phyloP scores from a whole-genome alignment of 2,888 invertebrate species.

The Mimumesa dahlbomi region DNA sequence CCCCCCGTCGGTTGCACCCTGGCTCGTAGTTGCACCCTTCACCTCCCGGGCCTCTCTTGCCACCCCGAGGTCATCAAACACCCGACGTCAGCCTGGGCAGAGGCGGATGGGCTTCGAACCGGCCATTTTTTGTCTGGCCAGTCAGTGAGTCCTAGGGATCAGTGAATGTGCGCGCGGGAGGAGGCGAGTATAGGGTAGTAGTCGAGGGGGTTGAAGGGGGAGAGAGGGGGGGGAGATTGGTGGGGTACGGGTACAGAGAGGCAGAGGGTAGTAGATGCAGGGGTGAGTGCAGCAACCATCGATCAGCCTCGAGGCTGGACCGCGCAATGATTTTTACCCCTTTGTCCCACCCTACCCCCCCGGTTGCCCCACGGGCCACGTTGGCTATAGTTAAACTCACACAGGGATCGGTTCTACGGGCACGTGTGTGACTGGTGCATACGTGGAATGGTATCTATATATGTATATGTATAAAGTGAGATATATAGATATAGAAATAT shows the following conservation, averaged over 20 bases:
- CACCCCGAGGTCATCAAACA: conserved; percentile 79
- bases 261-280: conserved; percentile 64
- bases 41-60: conserved; percentile 61
- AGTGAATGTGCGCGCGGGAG: conserved; percentile 73
- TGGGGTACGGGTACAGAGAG: conserved; percentile 49
- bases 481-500: no score
- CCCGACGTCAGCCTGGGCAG: conserved; percentile 77
- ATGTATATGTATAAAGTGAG: no score
- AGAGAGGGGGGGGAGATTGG: no score
- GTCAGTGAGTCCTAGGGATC: conserved; percentile 80
- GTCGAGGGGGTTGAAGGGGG: conserved; percentile 11
- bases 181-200: conserved; percentile 55
- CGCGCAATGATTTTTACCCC: conserved; percentile 81
- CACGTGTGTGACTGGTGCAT: conserved; percentile 56
- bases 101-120: conserved; percentile 75
- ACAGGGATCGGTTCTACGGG: conserved; percentile 32
- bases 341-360: conserved; percentile 74
- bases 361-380: conserved; percentile 75
- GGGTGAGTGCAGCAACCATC: conserved; percentile 76
- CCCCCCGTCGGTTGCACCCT: conserved; percentile 59
- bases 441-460: no score
- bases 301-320: conserved; percentile 80
- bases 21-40: conserved; percentile 62
- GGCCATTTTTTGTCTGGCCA: conserved; percentile 80
- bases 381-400: conserved; percentile 66